Percentiles rank a stretch among this genome's conserved stretches.
Evolutionary conservation across 1,140 invertebrate species (phyloP).

Genomic region (Philotrypesis tridentata): DNA sequence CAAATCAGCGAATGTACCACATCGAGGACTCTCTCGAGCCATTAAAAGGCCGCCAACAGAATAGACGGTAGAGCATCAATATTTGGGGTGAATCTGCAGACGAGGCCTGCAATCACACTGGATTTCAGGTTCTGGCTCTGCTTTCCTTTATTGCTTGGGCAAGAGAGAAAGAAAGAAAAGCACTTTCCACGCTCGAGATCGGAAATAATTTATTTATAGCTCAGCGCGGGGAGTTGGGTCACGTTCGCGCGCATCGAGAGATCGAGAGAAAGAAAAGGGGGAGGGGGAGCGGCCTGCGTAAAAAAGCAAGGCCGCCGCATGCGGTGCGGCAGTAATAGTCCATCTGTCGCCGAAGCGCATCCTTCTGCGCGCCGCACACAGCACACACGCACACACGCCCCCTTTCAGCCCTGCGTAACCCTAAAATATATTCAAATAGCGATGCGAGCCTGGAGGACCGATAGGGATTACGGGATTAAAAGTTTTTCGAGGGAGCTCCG

Average conservation of each 20-base stretch:
- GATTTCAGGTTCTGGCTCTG: slow-evolving; percentile 2
- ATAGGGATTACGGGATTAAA: slow-evolving; percentile 47
- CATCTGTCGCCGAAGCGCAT: slow-evolving; percentile 28
- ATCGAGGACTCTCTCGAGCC: background rate
- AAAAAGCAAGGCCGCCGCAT: no score
- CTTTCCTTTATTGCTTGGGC: no score
- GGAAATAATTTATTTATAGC: slow-evolving; percentile 50
- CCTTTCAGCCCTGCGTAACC: slow-evolving; percentile 15
- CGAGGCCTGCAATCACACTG: slow-evolving; percentile 31
- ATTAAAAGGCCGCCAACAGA: slow-evolving; percentile 47
- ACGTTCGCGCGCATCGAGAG: slow-evolving; percentile 20
- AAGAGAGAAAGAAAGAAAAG: background rate
- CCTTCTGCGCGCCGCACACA: no score
- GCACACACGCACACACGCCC: background rate
- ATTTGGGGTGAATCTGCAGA: slow-evolving; percentile 27
- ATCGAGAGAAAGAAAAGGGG: background rate
- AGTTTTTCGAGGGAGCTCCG: slow-evolving; percentile 7
- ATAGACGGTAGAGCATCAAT: slow-evolving; percentile 45
- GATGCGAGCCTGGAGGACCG: background rate
- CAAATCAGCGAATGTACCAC: slow-evolving; percentile 39
- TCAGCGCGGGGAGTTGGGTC: slow-evolving; percentile 31
- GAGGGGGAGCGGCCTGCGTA: background rate
- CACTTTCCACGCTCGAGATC: slow-evolving; percentile 36
- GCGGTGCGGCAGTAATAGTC: no score
- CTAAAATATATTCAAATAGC: slow-evolving; percentile 43